Conservation (phyloP, 2,113 vertebrate species). For the Pogonocichla stellata region DNA sequence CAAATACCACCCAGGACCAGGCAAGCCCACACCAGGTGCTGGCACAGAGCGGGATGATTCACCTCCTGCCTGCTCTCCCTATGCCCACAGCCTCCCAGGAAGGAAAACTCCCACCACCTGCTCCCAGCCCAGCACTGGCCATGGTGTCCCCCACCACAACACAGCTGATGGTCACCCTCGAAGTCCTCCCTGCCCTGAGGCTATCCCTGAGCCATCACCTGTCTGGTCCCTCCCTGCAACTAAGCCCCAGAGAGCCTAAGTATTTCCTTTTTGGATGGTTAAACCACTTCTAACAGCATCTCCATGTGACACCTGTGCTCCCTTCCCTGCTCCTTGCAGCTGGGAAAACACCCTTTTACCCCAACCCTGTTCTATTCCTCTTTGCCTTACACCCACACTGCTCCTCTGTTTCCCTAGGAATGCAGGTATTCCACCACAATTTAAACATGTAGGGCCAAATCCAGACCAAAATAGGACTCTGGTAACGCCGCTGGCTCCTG, state of each 20-base stretch:
- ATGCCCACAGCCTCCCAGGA: neutral
- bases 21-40: neutral
- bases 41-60: neutral
- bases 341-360: neutral
- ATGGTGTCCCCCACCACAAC: fast-evolving
- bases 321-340: neutral
- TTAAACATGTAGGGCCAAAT: neutral
- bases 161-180: neutral
- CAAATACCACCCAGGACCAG: conserved; percentile 42
- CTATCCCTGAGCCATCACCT: neutral
- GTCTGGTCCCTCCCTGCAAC: fast-evolving
- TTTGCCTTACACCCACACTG: neutral
- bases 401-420: neutral
- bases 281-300: neutral
- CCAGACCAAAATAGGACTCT: neutral
- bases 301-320: fast-evolving
- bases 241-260: neutral
- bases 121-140: fast-evolving
- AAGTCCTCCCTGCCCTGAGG: neutral
- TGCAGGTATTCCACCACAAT: neutral
- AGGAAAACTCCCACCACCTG: neutral
- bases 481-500: neutral
- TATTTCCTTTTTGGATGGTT: neutral
- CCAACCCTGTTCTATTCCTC: neutral
- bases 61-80: neutral